Conservation (phyloP, 2,888 invertebrate genomes). For the Calameuta pallipes region DNA sequence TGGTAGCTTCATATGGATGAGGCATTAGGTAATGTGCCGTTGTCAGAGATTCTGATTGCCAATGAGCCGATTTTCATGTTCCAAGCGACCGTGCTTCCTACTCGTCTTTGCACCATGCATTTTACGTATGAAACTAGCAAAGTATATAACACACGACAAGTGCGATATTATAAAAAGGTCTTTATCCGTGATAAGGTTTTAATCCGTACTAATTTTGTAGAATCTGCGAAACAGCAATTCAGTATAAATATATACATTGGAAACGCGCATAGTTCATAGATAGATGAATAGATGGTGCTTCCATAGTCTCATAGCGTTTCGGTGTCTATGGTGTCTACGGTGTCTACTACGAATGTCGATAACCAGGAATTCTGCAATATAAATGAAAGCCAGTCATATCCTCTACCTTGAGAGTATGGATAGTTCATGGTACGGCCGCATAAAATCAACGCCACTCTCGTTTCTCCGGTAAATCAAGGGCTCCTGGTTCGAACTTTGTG, state of each 20-base stretch:
- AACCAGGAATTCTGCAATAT: no score
- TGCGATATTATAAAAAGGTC: neutral
- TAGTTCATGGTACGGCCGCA: neutral
- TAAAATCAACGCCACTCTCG: conserved; percentile 4
- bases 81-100: no score
- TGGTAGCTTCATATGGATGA: neutral
- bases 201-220: neutral
- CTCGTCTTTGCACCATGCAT: neutral
- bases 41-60: no score
- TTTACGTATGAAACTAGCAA: neutral
- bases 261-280: neutral
- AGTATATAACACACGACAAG: neutral
- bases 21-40: neutral
- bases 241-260: neutral
- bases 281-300: neutral
- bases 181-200: neutral
- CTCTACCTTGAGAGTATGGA: neutral
- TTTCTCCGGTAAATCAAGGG: neutral
- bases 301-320: neutral
- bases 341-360: no score
- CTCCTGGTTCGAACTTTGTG: conserved; percentile 36
- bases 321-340: no score
- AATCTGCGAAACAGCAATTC: neutral
- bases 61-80: no score
- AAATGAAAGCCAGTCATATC: neutral